Percentiles rank a stretch among this genome's conserved stretches.
phyloP scores from a whole-genome alignment of 30 jellyfish, hydroid and myxozoan genomes.

The Hydra vulgaris region DNA sequence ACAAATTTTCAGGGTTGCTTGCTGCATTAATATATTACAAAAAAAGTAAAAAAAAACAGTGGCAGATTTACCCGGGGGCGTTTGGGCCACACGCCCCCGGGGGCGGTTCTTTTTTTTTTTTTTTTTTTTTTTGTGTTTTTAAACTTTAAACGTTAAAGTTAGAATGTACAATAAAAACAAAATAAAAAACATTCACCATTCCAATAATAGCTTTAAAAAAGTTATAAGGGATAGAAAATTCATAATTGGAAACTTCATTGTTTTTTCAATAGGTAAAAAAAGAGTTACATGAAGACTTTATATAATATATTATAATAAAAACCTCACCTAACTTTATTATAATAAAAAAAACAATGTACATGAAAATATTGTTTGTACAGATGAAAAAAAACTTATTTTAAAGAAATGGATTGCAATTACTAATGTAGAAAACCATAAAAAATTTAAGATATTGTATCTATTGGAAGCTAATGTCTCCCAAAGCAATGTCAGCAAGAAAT shows the following conservation, averaged over 20 bases:
- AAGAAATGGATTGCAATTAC: background rate
- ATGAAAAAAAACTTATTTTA: background rate
- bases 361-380: background rate
- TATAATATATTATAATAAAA: no score
- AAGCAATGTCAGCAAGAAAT: background rate
- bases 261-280: no score
- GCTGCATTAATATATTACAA: background rate
- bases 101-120: background rate
- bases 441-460: background rate
- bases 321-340: background rate
- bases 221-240: no score
- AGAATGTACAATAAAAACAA: no score
- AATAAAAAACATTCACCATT: no score
- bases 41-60: background rate
- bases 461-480: background rate
- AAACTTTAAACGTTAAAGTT: background rate
- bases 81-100: no score
- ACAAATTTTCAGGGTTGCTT: background rate
- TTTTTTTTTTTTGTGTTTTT: background rate
- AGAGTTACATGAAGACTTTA: no score
- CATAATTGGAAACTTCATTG: no score
- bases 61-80: background rate
- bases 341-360: background rate
- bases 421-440: background rate
- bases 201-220: no score